phyloP scores from a whole-genome alignment of 2,797 vertebrate genomes.

The Neosalanx taihuensis region DNA sequence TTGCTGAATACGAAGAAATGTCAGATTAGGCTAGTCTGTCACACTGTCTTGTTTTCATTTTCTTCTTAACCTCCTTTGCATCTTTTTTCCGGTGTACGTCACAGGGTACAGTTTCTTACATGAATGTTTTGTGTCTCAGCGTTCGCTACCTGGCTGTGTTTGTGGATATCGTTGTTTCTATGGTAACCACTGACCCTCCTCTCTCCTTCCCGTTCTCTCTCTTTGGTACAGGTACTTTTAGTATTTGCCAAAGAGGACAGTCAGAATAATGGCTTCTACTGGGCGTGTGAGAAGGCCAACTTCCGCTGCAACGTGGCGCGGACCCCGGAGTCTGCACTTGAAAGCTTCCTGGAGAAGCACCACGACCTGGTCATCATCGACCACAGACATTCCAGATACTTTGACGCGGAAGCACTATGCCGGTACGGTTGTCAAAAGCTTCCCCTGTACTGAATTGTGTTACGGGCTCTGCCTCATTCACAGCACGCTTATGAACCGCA shows the following conservation, averaged over 20 bases:
- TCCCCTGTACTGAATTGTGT: not conserved
- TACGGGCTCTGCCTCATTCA: not conserved
- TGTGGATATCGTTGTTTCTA: not conserved
- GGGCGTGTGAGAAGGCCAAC: constrained; percentile 93
- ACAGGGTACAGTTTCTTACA: not conserved
- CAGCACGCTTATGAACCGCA: not conserved
- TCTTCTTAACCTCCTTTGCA: too few relatives aligned
- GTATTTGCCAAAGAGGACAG: constrained; percentile 98
- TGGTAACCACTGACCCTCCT: not conserved
- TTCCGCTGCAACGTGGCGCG: constrained; percentile 85
- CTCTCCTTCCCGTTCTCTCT: not conserved
- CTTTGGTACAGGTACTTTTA: constrained; percentile 87
- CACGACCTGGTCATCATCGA: constrained; percentile 98
- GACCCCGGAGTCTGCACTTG: constrained; percentile 85
- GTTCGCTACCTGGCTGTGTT: not conserved
- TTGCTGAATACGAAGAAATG: too few relatives aligned
- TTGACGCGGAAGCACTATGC: constrained; percentile 94
- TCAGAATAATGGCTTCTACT: constrained; percentile 92
- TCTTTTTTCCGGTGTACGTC: not conserved
- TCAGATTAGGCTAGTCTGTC: too few relatives aligned
- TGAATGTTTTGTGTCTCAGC: not conserved
- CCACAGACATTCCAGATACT: constrained; percentile 91
- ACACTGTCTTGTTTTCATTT: too few relatives aligned
- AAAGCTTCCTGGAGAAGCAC: constrained; percentile 90
- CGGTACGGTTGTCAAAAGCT: constrained; percentile 73